A percentile compares a stretch with the other conserved stretches of the same genome.
phyloP scores from a whole-genome alignment of 2,797 vertebrate species.

The Limnodromus scolopaceus region DNA sequence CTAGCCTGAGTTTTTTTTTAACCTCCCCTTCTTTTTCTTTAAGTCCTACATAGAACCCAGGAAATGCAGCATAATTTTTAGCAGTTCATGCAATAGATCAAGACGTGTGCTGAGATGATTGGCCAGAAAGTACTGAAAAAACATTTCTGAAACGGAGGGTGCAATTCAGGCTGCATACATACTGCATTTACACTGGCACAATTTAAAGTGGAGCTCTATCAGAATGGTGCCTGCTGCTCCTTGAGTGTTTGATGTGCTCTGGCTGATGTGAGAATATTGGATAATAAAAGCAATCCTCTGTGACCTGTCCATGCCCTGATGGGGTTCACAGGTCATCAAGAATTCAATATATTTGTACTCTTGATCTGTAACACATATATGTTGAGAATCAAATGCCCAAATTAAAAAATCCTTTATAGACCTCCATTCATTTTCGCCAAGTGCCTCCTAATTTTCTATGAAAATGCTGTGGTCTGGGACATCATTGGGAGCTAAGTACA shows the following conservation, averaged over 20 bases:
- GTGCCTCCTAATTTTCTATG: not conserved
- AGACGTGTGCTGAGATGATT: not conserved
- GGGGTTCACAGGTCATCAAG: not conserved
- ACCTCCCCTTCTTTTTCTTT: not conserved
- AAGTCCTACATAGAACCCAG: not conserved
- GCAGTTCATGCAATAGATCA: not conserved
- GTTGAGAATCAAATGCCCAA: not conserved
- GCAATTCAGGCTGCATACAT: not conserved
- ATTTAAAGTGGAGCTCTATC: not conserved
- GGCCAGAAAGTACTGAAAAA: not conserved
- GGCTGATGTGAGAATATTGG: accelerated
- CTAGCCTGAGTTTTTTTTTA: not conserved
- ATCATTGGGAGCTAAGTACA: not conserved
- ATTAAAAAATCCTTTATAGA: not conserved
- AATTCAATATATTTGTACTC: not conserved
- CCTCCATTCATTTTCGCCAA: not conserved
- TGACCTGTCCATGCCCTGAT: not conserved
- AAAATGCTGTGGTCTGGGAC: not conserved
- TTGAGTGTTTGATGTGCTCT: accelerated
- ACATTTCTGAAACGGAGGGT: not conserved
- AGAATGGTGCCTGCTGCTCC: not conserved
- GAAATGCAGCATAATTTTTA: not conserved
- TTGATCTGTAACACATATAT: not conserved
- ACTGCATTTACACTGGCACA: not conserved
- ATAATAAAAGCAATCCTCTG: not conserved